Evolutionary conservation across 2,113 vertebrate species (phyloP).

Genomic region (Chloropsis cyanopogon): DNA sequence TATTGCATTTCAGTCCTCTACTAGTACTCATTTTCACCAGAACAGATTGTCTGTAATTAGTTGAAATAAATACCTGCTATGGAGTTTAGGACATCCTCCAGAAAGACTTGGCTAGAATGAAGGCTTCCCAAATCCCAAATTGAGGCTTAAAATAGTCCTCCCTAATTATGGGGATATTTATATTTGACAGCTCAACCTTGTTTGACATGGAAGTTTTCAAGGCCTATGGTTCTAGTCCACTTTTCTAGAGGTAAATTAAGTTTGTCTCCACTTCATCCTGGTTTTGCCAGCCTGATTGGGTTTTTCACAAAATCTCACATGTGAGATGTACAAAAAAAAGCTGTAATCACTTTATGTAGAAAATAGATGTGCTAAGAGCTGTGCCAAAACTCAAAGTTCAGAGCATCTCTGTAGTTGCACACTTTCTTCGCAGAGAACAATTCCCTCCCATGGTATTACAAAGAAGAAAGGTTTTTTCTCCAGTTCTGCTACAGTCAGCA

Average conservation of each 20-base stretch:
- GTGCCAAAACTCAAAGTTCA: background rate
- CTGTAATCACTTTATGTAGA: background rate
- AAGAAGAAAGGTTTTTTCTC: background rate
- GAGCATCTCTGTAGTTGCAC: background rate
- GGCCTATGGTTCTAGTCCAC: background rate
- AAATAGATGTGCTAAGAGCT: background rate
- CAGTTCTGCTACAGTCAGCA: background rate
- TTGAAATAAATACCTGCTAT: constrained; percentile 40
- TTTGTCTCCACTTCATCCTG: background rate
- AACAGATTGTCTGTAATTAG: constrained; percentile 50
- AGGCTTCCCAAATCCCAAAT: background rate
- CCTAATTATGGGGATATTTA: background rate
- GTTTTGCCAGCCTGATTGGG: background rate
- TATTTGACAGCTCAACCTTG: background rate
- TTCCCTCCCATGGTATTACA: background rate
- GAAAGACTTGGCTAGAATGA: constrained; percentile 11
- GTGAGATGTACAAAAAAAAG: background rate
- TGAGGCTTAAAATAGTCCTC: background rate
- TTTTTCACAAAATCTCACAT: background rate
- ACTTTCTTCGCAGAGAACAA: background rate
- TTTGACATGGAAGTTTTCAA: background rate
- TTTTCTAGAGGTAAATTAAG: background rate
- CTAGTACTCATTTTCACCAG: constrained; percentile 19
- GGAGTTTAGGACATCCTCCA: constrained; percentile 36
- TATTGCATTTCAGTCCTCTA: background rate